These are phyloP conservation scores for Palythoa caribaeorum DNA, from an alignment of 92 coral and sea anemone genomes.

Conservation along the genomic window DNA sequence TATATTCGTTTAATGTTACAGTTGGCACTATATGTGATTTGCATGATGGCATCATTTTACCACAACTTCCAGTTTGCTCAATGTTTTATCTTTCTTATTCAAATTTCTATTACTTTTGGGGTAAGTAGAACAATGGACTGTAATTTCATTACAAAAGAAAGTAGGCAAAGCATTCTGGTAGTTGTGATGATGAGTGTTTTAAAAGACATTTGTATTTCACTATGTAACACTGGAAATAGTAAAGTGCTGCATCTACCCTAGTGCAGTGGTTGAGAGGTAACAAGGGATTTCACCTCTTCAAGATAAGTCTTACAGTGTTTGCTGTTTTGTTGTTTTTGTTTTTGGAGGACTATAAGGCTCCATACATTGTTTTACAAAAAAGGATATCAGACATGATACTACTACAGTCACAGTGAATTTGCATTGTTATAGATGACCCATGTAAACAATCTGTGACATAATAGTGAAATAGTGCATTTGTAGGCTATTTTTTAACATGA, in stretches of 20 bases:
- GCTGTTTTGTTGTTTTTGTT: conserved; percentile 5
- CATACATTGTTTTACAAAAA: not conserved
- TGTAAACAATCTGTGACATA: conserved; percentile 1
- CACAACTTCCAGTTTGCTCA: conserved; percentile 4
- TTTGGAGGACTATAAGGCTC: not conserved
- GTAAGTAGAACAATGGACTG: conserved; percentile 14
- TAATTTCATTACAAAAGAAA: conserved; percentile 5
- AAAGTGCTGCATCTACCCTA: conserved; percentile 17
- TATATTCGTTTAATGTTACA: not conserved
- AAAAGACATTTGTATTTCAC: not conserved
- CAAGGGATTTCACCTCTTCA: conserved; percentile 19
- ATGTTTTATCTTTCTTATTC: conserved; percentile 11
- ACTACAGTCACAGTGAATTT: conserved; percentile 7
- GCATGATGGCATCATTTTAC: conserved; percentile 9
- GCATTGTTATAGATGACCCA: conserved; percentile 12
- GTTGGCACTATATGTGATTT: conserved; percentile 19
- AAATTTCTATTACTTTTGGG: conserved; percentile 13
- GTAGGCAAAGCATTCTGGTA: conserved; percentile 23
- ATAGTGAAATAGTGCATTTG: not conserved
- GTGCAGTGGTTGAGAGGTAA: conserved; percentile 22
- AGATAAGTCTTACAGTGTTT: conserved; percentile 24
- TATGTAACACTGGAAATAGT: conserved; percentile 32
- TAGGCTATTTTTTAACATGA: not conserved
- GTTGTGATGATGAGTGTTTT: conserved; percentile 7
- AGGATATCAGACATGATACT: conserved; percentile 18